Base-by-base conservation (phyloP, 2,113 vertebrate genomes). In the Chitala chitala region DNA sequence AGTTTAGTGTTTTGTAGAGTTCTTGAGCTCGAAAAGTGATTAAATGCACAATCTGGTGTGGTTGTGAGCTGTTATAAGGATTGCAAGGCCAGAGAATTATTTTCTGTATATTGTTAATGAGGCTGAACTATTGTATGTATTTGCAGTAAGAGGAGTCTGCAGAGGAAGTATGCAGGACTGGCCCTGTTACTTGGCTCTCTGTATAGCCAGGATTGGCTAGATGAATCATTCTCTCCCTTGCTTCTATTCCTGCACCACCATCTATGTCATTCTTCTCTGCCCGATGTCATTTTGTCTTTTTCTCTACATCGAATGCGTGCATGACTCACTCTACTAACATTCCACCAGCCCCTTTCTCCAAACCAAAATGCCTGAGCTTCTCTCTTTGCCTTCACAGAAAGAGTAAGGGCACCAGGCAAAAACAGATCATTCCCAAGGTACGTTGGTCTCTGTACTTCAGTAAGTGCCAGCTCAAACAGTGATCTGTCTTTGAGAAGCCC, bases 371-470 rank as follows among this genome's bases (percentile, higher is more conserved):
- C 36, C 22, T 42, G 6, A 20, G 44, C 9, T 20, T 68, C 33
- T 59, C 61, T 1, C 77, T 44, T 40, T 36, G 78, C 13, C 71
- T 29, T 24, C 5, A 87, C 92, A 99, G 97, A 92, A 99, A 96
- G 87, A 92, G 85, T 87, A 97, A 91, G 86, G 89, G 75, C 86
- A 74, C 84, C 84, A 98, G 92, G 84, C 94, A 93, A 85, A 96
- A 93, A 85, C 96, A 97, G 89, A 85, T 90, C 81, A 95, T 98
- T 83, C 97, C 97, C 31, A 99, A 99, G 97, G 97, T 98, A 93
- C 85, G 38, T 33, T 3, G 10, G 0, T 10, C 29, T 4, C n/a
- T n/a, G n/a, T n/a, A n/a, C n/a, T n/a, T n/a, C n/a, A n/a, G n/a
- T n/a, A n/a, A n/a, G n/a, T n/a, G n/a, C n/a, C n/a, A n/a, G n/a